A percentile compares a stretch with the other conserved stretches of the same genome.
Evolutionary conservation across 1,140 invertebrate genomes (phyloP).

Genomic region (Mercenaria mercenaria): DNA sequence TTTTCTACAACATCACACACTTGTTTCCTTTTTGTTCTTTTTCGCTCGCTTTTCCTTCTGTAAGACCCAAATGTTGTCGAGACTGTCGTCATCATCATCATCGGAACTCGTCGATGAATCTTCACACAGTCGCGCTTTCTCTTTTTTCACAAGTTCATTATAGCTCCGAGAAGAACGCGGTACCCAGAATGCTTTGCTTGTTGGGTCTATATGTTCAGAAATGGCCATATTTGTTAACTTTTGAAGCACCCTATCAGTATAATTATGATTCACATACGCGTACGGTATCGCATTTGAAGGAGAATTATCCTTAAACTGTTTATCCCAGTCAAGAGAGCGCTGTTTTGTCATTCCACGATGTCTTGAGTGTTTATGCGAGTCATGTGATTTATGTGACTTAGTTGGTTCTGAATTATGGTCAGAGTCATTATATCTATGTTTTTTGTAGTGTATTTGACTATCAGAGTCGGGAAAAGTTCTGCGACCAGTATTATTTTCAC

Average conservation of each 20-base stretch:
- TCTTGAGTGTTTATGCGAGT: conserved; percentile 74
- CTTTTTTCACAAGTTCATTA: conserved; percentile 75
- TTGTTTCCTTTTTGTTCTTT: conserved; percentile 82
- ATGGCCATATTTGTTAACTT: conserved; percentile 77
- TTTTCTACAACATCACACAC: conserved; percentile 74
- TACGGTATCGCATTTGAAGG: conserved; percentile 77
- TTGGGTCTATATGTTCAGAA: conserved; percentile 75
- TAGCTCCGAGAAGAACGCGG: conserved; percentile 80
- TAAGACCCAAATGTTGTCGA: conserved; percentile 81
- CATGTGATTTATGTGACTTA: conserved; percentile 72
- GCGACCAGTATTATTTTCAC: conserved; percentile 46
- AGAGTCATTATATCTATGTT: conserved; percentile 76
- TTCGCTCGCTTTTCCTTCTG: conserved; percentile 75
- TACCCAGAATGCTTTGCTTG: conserved; percentile 78
- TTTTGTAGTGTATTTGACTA: conserved; percentile 75
- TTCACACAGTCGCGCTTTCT: conserved; percentile 74
- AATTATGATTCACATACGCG: conserved; percentile 83
- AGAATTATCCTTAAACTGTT: conserved; percentile 74
- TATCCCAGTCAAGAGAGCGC: conserved; percentile 81
- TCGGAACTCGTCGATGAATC: conserved; percentile 73
- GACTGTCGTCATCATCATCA: conserved; percentile 74
- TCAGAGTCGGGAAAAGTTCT: conserved; percentile 75
- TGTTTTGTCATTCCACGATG: conserved; percentile 77
- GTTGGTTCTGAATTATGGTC: conserved; percentile 84
- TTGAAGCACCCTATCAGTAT: conserved; percentile 79